phyloP scores from a whole-genome alignment of 2,113 vertebrate species.

The Burhinus bistriatus region DNA sequence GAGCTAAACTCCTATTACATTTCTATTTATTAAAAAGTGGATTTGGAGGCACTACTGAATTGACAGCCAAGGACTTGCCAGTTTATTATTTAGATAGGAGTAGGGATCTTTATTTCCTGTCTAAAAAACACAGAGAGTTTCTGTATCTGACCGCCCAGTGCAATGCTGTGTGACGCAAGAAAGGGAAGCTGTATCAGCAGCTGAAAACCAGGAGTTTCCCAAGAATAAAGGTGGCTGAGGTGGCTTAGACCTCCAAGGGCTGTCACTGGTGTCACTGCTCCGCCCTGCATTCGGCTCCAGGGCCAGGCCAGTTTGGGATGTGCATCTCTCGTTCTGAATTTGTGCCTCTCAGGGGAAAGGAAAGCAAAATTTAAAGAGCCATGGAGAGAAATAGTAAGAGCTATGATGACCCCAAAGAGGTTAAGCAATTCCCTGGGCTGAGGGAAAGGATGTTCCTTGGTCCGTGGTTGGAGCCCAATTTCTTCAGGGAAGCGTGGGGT shows the following conservation, averaged over 20 bases:
- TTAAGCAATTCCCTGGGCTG: not conserved
- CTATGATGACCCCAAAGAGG: not conserved
- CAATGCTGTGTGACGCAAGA: not conserved
- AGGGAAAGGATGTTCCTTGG: rapidly evolving
- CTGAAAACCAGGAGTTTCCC: not conserved
- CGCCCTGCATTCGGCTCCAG: not conserved
- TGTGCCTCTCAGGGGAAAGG: not conserved
- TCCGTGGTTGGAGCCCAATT: not conserved
- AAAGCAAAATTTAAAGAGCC: not conserved
- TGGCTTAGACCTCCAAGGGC: not conserved
- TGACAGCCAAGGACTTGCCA: not conserved
- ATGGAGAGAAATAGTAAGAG: not conserved
- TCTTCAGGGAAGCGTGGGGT: rapidly evolving
- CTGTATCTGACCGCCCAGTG: not conserved
- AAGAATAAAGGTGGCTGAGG: not conserved
- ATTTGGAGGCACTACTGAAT: not conserved
- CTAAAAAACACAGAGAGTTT: not conserved
- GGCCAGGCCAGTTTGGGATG: not conserved
- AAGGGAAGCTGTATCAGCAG: not conserved
- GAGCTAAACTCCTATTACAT: not conserved
- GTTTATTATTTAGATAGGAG: not conserved
- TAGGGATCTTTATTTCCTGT: not conserved
- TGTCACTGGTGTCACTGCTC: not conserved
- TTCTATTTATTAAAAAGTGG: not conserved
- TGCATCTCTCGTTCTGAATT: not conserved